phyloP scores from a whole-genome alignment of 1,140 invertebrate genomes.

The Ladona fulva region DNA sequence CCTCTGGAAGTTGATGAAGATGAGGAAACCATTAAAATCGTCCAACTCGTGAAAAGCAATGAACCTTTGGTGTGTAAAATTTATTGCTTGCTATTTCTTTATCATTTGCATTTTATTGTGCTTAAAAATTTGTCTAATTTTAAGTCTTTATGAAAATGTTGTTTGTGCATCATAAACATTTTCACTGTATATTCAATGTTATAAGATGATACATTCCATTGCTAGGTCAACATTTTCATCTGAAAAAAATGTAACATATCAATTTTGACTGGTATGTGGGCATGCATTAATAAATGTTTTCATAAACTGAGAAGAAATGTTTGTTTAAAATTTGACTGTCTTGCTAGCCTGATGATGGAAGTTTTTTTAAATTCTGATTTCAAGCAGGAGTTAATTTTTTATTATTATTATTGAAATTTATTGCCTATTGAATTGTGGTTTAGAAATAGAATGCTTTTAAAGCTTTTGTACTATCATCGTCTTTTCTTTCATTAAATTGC shows the following conservation, averaged over 20 bases:
- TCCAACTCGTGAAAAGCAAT: conserved; percentile 92
- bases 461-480: conserved; percentile 16
- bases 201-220: conserved; percentile 11
- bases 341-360: not conserved
- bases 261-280: conserved; percentile 2
- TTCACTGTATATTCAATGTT: conserved; percentile 8
- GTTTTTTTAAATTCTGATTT: not conserved
- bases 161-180: conserved; percentile 16
- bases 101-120: not conserved
- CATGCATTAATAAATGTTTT: conserved; percentile 4
- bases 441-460: conserved; percentile 12
- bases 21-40: conserved; percentile 94
- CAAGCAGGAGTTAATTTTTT: not conserved
- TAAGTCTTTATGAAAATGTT: not conserved
- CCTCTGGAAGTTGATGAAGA: conserved; percentile 82
- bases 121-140: conserved; percentile 13
- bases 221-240: not conserved
- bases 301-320: conserved; percentile 1
- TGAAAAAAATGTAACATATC: conserved; percentile 1
- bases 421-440: not conserved
- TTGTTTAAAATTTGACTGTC: conserved; percentile 11
- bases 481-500: conserved; percentile 38
- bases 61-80: conserved; percentile 79
- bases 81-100: conserved; percentile 13
- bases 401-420: conserved; percentile 7